Evolutionary conservation across 2,113 vertebrate species (phyloP), one percentile per base, ranked within the genome.

Genomic region (Bombycilla garrulus): DNA sequence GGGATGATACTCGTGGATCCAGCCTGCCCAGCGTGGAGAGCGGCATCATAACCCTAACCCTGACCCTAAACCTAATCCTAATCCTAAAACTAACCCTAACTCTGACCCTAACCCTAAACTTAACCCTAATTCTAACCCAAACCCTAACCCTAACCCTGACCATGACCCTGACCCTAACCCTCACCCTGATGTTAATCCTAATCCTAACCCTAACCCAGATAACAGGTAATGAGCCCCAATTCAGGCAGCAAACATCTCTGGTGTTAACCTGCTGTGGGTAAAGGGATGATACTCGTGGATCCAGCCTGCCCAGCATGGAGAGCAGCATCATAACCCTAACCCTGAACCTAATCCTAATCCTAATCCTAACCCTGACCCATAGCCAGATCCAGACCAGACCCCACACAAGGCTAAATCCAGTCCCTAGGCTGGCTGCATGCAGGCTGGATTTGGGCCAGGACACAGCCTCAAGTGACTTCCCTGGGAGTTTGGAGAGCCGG

Each of bases 391-490:
- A 25, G 33, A 29, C 16, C 45, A 1, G 38, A 33, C 3, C n/a
- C 45, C 0, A 0, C 2, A 3, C 26, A 35, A 42, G 22, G 5
- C 45, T 20, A 5, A 60, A 40, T 10, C 31, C 58, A 62, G 54
- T 29, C 22, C 13, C 0, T 53, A 11, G 40, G 40, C 38, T 22
- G 62, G 36, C 48, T 31, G 76, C 7, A 0, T 6, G 4, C 16
- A 5, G 66, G 44, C 38, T 72, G 48, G 3, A 5, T 62, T 10
- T 33, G 65, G 79, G 28, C 53, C 57, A 54, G 57, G 35, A 42
- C 15, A 4, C 23, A 62, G 29, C 54, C 51, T 19, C 22, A 0
- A 14, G 81, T 16, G 48, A 7, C 47, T 53, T 23, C 44, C n/a
- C 5, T 5, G 83, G 51, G 16, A 9, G 5, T 10, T 19, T 17